These are phyloP conservation scores for Argentina silus DNA, from an alignment of 2,797 vertebrate species.

Conservation along the genomic window DNA sequence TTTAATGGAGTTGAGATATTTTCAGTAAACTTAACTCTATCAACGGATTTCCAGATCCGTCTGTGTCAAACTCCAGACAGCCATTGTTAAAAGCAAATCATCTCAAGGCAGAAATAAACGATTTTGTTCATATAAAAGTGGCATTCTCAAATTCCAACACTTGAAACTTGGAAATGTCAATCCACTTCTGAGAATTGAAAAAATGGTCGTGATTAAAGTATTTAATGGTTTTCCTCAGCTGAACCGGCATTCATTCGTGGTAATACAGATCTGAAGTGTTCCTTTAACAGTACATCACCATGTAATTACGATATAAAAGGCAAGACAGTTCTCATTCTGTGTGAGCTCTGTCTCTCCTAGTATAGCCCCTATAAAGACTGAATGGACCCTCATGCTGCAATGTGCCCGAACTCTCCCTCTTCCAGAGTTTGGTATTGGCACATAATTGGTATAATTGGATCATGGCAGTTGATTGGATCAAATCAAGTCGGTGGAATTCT, in stretches of 20 bases:
- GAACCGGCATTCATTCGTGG: slow-evolving; percentile 34
- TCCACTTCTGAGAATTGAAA: slow-evolving; percentile 19
- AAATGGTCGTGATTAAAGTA: slow-evolving; percentile 5
- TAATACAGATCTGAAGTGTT: slow-evolving; percentile 28
- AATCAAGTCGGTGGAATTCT: slow-evolving; percentile 49
- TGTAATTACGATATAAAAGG: slow-evolving; percentile 39
- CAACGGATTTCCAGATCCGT: no score
- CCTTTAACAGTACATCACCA: slow-evolving; percentile 26
- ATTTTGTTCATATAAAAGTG: not conserved
- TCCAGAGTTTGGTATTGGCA: slow-evolving; percentile 21
- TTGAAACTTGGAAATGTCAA: slow-evolving; percentile 22
- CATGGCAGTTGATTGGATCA: slow-evolving; percentile 55
- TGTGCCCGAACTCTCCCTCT: slow-evolving; percentile 18
- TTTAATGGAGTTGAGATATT: not conserved
- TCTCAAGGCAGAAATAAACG: not conserved
- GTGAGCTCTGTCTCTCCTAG: not conserved
- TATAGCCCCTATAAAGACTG: not conserved
- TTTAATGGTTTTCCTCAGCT: slow-evolving; percentile 37
- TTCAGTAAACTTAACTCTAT: no score
- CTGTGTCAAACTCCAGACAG: not conserved
- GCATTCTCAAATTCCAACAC: not conserved
- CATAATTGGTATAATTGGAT: slow-evolving; percentile 53
- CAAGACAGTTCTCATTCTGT: slow-evolving; percentile 30
- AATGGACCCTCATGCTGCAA: not conserved
- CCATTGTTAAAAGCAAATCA: not conserved